Conservation (phyloP, 1,140 invertebrate species). For the Calephelis nemesis region DNA sequence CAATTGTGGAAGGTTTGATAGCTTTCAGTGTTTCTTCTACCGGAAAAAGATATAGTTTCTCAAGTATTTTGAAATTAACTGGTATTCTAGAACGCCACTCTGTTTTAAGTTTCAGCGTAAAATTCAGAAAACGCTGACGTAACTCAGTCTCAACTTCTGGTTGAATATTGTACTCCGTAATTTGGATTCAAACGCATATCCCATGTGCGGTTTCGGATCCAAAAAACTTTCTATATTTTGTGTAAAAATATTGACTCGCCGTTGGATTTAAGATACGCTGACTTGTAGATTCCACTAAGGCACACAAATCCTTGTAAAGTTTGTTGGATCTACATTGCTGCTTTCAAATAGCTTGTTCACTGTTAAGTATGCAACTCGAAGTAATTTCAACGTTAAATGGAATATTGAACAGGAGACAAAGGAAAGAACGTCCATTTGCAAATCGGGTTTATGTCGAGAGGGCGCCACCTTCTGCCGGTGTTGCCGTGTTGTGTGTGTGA, state of each 20-base stretch:
- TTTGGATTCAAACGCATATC: slow-evolving; percentile 37
- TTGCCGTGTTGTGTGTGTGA: too few relatives aligned
- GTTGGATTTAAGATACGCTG: slow-evolving; percentile 28
- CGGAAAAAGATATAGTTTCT: slow-evolving; percentile 35
- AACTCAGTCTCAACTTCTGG: slow-evolving; percentile 24
- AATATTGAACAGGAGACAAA: too few relatives aligned
- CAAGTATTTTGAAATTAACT: slow-evolving; percentile 31
- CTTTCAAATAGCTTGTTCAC: slow-evolving; percentile 36
- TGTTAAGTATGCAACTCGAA: too few relatives aligned
- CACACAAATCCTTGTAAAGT: slow-evolving; percentile 33
- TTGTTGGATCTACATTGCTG: slow-evolving; percentile 31
- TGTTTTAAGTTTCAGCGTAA: slow-evolving; percentile 33
- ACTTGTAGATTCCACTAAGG: slow-evolving; percentile 29
- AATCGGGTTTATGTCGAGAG: too few relatives aligned
- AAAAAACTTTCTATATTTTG: slow-evolving; percentile 34
- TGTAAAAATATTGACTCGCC: slow-evolving; percentile 31
- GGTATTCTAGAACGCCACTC: slow-evolving; percentile 32
- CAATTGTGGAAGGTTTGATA: slow-evolving; percentile 27
- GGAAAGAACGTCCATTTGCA: too few relatives aligned
- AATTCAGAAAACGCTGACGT: slow-evolving; percentile 31
- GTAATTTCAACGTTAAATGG: too few relatives aligned
- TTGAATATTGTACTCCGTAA: slow-evolving; percentile 31
- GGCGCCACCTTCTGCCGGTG: too few relatives aligned
- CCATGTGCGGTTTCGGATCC: slow-evolving; percentile 26
- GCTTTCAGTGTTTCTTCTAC: slow-evolving; percentile 36